Conservation (phyloP, 64 coral and sea anemone species). For the Porites australiensis region DNA sequence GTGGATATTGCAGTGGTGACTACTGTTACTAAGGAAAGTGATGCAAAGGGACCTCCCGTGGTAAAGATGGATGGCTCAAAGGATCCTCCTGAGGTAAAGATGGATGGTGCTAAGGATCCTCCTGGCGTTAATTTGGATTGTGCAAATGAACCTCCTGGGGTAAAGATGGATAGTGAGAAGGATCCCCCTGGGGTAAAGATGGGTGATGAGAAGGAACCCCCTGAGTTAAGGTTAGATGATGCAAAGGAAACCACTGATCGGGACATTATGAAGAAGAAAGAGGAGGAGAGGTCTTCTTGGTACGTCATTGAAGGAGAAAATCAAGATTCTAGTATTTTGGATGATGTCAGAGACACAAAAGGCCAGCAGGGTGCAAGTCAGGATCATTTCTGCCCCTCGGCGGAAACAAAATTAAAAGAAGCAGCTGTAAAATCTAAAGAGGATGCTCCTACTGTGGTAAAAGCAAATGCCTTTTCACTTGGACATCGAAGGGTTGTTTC, state of each 20-base stretch:
- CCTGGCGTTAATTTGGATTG: background rate
- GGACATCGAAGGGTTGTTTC: constrained; percentile 51
- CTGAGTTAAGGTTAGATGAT: background rate
- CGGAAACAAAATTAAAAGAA: background rate
- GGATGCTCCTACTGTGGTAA: background rate
- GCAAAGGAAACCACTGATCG: background rate
- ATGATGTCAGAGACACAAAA: background rate
- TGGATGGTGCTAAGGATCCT: background rate
- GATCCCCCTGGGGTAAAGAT: background rate
- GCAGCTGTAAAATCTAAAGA: background rate
- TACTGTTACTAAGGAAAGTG: background rate
- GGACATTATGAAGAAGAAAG: background rate
- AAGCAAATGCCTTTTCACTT: constrained; percentile 9
- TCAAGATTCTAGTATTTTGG: background rate
- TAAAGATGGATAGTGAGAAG: background rate
- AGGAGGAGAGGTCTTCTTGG: background rate
- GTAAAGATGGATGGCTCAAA: background rate
- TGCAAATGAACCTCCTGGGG: background rate
- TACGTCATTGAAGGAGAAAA: background rate
- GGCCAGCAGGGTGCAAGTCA: background rate
- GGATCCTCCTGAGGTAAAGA: background rate
- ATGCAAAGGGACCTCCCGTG: background rate
- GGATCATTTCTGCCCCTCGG: background rate
- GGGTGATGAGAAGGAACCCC: background rate
- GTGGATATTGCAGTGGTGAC: background rate